Evolutionary conservation across 2,797 vertebrate species (phyloP), one percentile per base, ranked within the genome.

Genomic region (Sebastes trivittatus): DNA sequence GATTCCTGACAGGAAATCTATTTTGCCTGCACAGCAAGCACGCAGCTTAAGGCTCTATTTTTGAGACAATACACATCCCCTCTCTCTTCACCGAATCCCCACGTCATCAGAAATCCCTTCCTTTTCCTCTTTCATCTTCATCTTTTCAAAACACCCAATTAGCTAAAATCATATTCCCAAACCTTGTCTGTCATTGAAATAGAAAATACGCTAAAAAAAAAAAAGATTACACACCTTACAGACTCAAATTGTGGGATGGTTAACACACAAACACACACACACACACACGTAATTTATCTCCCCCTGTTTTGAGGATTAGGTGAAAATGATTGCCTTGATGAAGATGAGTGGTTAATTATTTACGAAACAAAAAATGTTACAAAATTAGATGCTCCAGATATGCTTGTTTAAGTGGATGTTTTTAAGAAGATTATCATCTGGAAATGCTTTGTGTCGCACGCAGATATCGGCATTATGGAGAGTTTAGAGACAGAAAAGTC

Each of bases 1-100:
- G 61, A 88, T 87, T 81, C 72, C 84, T 90, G 92, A 87, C 90
- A 93, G 91, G 83, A 90, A 91, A 92, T 91, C 89, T 63, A 87
- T 93, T 87, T 87, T 89, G 85, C 89, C 85, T 77, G 73, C 78
- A 59, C 80, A 80, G 86, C 83, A 91, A 85, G 80, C 77, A 68
- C 38, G 49, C 58, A 72, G 89, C 91, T 92, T 91, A 90, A 82
- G 80, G 59, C 70, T 82, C 85, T 89, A 84, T 91, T 91, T 92
- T 85, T 83, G 76, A 89, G 78, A 93, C 86, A 91, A 88, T 89
- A 55, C 78, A 80, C 82, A 87, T 78, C 60, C 62, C 16, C 42
- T 68, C 73, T 82, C 64, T 79, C 75, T 49, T 72, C 65, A 55
- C 27, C 23, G 72, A 89, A 90, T 90, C 76, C 81, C 38, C 49